Conservation (phyloP, 2,113 vertebrate genomes). For the Cephalopterus ornatus region DNA sequence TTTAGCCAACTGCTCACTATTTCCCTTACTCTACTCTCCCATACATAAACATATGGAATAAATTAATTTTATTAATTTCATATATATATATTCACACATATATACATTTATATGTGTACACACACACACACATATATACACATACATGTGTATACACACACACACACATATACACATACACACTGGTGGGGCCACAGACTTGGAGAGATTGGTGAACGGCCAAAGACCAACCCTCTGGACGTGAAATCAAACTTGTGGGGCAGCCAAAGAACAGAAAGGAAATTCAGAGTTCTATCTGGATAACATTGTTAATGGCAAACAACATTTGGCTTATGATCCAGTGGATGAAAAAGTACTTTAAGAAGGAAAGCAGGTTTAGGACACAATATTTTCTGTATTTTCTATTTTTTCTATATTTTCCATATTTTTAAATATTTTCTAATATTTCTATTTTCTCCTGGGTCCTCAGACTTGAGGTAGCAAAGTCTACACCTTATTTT, state of each 20-base stretch:
- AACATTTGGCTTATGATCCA: neutral
- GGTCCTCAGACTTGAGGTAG: neutral
- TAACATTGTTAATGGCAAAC: neutral
- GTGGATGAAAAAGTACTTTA: neutral
- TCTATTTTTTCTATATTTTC: too few relatives aligned
- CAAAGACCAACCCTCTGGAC: neutral
- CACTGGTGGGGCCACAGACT: neutral
- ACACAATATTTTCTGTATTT: too few relatives aligned
- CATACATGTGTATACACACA: neutral
- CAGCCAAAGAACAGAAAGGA: neutral
- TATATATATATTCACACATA: accelerated
- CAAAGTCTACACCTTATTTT: neutral
- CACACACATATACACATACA: accelerated
- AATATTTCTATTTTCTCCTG: neutral
- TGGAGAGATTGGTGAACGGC: neutral
- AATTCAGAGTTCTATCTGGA: neutral
- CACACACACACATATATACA: accelerated
- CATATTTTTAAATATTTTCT: too few relatives aligned
- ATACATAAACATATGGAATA: neutral
- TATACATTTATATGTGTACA: neutral
- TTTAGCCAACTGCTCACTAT: neutral
- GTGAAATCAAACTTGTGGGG: neutral
- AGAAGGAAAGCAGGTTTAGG: neutral
- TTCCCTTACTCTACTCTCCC: neutral
- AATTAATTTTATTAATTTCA: neutral